phyloP scores from a whole-genome alignment of 2,888 invertebrate genomes.

The Gryllus longicercus region DNA sequence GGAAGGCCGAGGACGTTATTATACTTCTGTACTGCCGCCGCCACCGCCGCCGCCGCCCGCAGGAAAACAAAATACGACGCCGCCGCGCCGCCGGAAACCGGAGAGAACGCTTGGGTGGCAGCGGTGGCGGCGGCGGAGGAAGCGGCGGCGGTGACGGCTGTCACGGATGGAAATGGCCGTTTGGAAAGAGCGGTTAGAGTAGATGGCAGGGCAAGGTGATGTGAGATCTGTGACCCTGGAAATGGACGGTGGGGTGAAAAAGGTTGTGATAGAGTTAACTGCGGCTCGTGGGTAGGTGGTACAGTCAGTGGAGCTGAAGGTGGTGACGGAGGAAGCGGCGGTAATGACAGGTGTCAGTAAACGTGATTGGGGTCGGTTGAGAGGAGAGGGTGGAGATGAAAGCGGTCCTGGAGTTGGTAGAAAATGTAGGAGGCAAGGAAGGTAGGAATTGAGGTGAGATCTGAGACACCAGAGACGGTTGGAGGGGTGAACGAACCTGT shows the following conservation, averaged over 20 bases:
- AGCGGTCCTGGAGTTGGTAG: no score
- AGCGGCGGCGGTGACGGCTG: no score
- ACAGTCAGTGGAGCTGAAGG: neutral
- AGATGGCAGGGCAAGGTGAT: no score
- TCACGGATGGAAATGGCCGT: no score
- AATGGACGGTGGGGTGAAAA: neutral
- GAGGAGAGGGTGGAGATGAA: no score
- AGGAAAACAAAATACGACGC: slow-evolving; percentile 8
- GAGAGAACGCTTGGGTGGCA: neutral
- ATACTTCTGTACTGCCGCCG: slow-evolving; percentile 1
- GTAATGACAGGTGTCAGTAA: no score
- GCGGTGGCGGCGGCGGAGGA: neutral
- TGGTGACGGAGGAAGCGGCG: neutral
- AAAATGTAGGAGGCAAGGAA: no score
- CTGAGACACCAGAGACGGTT: no score
- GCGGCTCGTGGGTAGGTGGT: neutral
- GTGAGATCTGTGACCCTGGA: neutral
- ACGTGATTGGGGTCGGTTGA: neutral
- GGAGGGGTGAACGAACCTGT: neutral
- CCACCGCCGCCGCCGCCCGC: neutral
- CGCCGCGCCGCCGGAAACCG: slow-evolving; percentile 17
- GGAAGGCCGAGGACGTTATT: neutral
- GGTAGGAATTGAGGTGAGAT: no score
- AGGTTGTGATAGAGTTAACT: neutral
- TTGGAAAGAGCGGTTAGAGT: no score